Evolutionary conservation across 2,888 invertebrate genomes (phyloP).

Genomic region (Crioceris asparagi): DNA sequence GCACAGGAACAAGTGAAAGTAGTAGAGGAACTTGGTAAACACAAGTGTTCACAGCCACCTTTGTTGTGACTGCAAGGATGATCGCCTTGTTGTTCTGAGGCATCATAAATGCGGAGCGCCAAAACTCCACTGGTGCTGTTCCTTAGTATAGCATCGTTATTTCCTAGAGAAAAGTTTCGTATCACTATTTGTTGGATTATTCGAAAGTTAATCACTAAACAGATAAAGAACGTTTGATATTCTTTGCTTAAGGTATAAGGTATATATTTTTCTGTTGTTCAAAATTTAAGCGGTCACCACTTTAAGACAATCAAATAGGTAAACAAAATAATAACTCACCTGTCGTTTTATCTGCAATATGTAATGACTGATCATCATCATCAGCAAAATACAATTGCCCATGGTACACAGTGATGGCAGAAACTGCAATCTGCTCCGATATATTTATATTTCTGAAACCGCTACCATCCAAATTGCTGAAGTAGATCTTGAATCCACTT

Average conservation of each 20-base stretch:
- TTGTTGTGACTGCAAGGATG: slow-evolving; percentile 48
- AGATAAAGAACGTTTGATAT: too few species aligned
- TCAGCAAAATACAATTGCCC: slow-evolving; percentile 59
- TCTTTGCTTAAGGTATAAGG: too few species aligned
- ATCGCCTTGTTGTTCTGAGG: slow-evolving; percentile 47
- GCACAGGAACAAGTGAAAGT: slow-evolving; percentile 64
- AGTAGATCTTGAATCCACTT: slow-evolving; percentile 46
- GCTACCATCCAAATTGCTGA: slow-evolving; percentile 31
- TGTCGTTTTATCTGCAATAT: slow-evolving; percentile 49
- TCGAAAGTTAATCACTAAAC: too few species aligned
- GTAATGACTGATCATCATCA: slow-evolving; percentile 52
- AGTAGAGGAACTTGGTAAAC: slow-evolving; percentile 50
- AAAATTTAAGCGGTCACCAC: too few species aligned
- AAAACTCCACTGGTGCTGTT: slow-evolving; percentile 43
- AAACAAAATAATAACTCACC: too few species aligned
- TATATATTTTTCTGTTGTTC: too few species aligned
- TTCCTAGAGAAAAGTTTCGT: too few species aligned
- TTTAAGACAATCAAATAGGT: too few species aligned
- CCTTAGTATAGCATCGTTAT: slow-evolving; percentile 38
- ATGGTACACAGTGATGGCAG: slow-evolving; percentile 57
- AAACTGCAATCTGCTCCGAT: slow-evolving; percentile 40
- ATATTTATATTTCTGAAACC: slow-evolving; percentile 22
- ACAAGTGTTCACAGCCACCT: slow-evolving; percentile 60
- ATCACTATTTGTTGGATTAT: too few species aligned
- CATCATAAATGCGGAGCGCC: slow-evolving; percentile 61